Evolutionary conservation across 30 jellyfish, hydroid and myxozoan genomes (phyloP).

Genomic region (Clytia hemisphaerica): DNA sequence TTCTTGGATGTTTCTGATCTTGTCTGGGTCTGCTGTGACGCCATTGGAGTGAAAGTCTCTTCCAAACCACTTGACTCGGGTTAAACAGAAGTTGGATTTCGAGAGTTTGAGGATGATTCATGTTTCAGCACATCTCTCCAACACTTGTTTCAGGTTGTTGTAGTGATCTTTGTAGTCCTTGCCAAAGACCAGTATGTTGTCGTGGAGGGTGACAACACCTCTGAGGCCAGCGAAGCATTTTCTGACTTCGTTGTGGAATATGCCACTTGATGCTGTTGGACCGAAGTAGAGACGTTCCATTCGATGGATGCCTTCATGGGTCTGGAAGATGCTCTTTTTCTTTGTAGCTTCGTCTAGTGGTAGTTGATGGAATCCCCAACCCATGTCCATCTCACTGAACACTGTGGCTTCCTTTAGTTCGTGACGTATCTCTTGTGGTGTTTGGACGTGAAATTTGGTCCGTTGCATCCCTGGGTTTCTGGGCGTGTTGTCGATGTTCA

Average conservation of each 20-base stretch:
- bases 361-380: slow-evolving; percentile 25
- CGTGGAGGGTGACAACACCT: neutral
- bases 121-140: neutral
- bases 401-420: neutral
- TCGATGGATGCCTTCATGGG: too few species aligned
- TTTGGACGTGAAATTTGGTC: slow-evolving; percentile 22
- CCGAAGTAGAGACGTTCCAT: neutral
- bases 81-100: neutral
- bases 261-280: slow-evolving; percentile 8
- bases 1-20: neutral
- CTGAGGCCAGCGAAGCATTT: neutral
- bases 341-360: neutral
- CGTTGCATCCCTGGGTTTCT: slow-evolving; percentile 21
- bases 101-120: neutral
- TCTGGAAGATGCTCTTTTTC: neutral
- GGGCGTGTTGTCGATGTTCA: slow-evolving; percentile 1
- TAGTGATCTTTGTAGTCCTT: neutral
- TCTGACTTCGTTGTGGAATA: slow-evolving; percentile 12
- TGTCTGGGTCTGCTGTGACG: neutral
- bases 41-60: slow-evolving; percentile 3
- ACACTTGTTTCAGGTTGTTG: neutral
- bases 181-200: slow-evolving; percentile 10
- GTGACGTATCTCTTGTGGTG: slow-evolving; percentile 25
- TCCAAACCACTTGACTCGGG: slow-evolving; percentile 3
- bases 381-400: slow-evolving; percentile 17